Conservation (phyloP, 2,113 vertebrate species). For the Castor canadensis region DNA sequence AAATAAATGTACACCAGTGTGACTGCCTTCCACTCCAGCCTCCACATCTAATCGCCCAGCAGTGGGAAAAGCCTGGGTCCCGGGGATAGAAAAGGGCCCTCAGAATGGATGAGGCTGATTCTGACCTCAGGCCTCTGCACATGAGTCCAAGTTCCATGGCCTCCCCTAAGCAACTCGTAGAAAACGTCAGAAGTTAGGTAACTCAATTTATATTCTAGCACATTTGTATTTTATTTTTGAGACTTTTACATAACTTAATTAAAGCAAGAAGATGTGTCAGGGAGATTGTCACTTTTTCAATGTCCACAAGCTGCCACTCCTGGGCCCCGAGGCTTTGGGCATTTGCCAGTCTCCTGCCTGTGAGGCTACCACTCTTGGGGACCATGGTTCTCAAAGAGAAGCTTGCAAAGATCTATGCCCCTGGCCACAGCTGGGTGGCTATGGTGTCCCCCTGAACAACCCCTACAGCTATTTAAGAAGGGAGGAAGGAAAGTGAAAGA, state of each 20-base stretch:
- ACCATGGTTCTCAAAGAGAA: not conserved
- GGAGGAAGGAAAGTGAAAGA: not conserved
- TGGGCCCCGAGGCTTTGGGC: not conserved
- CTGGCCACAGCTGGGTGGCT: not conserved
- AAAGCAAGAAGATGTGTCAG: not conserved
- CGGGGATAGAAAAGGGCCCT: not conserved
- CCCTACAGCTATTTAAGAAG: not conserved
- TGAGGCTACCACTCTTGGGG: not conserved
- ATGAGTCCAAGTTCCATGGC: not conserved
- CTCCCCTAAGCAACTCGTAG: not conserved
- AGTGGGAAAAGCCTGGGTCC: rapidly evolving
- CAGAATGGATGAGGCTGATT: not conserved
- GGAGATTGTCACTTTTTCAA: not conserved
- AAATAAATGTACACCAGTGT: not conserved
- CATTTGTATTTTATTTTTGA: constrained; percentile 24
- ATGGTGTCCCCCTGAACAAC: not conserved
- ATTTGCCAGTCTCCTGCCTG: not conserved
- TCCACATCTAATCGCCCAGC: not conserved
- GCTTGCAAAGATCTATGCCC: not conserved
- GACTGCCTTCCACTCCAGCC: not conserved
- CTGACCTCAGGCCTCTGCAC: not conserved
- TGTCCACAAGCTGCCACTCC: not conserved
- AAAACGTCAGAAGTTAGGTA: not conserved
- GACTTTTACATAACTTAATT: not conserved
- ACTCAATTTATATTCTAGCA: not conserved